Evolutionary conservation across 2,113 vertebrate species (phyloP), one percentile per base, ranked within the genome.

Genomic region (Lamprologus callipterus): DNA sequence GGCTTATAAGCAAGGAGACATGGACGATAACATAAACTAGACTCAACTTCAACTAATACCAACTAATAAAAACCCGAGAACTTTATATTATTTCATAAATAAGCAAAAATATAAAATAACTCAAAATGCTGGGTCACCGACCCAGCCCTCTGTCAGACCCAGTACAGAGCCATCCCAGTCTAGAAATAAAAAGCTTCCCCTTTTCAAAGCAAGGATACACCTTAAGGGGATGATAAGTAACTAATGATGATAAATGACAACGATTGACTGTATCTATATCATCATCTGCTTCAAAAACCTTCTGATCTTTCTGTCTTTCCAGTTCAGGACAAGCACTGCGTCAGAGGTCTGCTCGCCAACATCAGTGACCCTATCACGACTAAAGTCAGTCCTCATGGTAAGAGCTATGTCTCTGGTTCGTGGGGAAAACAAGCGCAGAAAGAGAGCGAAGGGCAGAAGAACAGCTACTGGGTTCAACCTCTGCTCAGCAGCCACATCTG

Each of bases 381-480:
- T 42, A 97, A 97, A 85, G 89, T 97, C 89, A 97, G 97, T 86
- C 97, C 97, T 84, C 88, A 23, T 51, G 97, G 98, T 31, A 97
- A 96, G 91, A 51, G 35, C 70, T 96, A 91, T 87, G 95, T 88
- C 16, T 97, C 96, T 0, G 97, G 98, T 4, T 97, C 97, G 1
- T 98, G 98, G 98, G 97, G 98, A 4, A 96, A 95, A 80, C 97
- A 98, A 87, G 95, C 97, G 2, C 88, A 87, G 21, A 8, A 5
- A 13, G 63, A 68, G 23, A 78, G 45, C 1, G 42, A 91, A 0
- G 84, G 82, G n/a, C 3, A 95, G 1, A 91, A 95, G 26, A 51
- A 51, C 49, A 51, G 49, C 5, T 88, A 93, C 23, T 99, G 97
- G 97, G 96, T 98, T 81, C 97, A 97, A 11, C 95, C 97, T 14